Evolutionary conservation across 2,888 invertebrate species (phyloP), one percentile per base, ranked within the genome.

Genomic region (Merodon equestris): DNA sequence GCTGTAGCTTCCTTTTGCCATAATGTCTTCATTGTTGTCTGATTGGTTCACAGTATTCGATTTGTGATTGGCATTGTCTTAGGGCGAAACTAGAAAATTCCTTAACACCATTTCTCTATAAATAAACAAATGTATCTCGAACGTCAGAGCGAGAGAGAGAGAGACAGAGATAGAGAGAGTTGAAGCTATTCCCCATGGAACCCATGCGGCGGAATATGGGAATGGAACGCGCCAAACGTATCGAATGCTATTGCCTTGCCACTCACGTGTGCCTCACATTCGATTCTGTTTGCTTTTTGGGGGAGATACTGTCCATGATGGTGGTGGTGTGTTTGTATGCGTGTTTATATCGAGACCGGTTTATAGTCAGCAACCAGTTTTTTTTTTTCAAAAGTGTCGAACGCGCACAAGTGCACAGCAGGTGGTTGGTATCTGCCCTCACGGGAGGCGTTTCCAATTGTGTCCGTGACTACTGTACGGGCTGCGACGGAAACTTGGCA

Each of bases 21-120:
- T 79, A 79, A 79, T 74, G 19, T 36, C 44, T 36, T 58, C 74
- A 74, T 79, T 79, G 79, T 79, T 79, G 74, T 56, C 68, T 79
- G 79, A 79, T 79, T 79, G 79, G 79, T 74, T 79, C 79, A 79
- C 74, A 64, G 68, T 79, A 74, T 74, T 79, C 79, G 79, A 79
- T 79, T 79, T 74, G 79, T 79, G 79, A 79, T 79, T 79, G 79
- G 79, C 68, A 79, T 79, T 79, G 79, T 79, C 74, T 79, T 74
- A 79, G 79, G 79, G 79, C 79, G 74, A 79, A 79, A 64, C 74
- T 74, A 79, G 79, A 79, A 74, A 79, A 79, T 79, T 79, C 74
- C 79, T 74, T 70, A 64, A 70, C 68, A 74, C 79, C 53, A 64
- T 47, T 2, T 27, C n/a, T 42, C 45, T 64, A 73, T 48, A 64